phyloP scores from a whole-genome alignment of 2,113 vertebrate species.

The Microtus montanus region DNA sequence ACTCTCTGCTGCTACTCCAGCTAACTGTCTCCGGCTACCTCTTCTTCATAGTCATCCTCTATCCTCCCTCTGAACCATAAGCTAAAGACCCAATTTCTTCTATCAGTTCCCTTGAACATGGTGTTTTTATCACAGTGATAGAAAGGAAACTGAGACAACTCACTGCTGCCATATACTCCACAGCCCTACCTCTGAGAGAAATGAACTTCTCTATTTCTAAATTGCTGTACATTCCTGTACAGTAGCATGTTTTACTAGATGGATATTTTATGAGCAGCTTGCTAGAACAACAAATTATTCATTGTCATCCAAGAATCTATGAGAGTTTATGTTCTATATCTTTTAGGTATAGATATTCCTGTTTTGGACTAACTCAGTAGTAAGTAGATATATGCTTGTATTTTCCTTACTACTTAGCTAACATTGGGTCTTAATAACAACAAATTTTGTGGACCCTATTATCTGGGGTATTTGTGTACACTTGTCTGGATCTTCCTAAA shows the following conservation, averaged over 20 bases:
- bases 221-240: neutral
- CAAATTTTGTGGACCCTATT: constrained; percentile 9
- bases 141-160: neutral
- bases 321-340: neutral
- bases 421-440: neutral
- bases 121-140: neutral
- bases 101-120: neutral
- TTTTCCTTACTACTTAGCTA: constrained; percentile 20
- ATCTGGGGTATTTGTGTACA: neutral
- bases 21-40: neutral
- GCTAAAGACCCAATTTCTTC: too few relatives aligned
- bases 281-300: neutral
- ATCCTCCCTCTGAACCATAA: neutral
- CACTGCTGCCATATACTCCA: neutral
- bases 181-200: neutral
- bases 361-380: neutral
- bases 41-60: neutral
- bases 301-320: neutral
- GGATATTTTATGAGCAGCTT: neutral
- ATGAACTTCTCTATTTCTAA: neutral
- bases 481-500: constrained; percentile 29
- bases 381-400: neutral
- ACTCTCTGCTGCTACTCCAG: neutral
- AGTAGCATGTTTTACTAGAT: neutral
- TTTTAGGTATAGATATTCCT: neutral